These are phyloP conservation scores for Parazoanthus swiftii DNA, from an alignment of 92 coral and sea anemone species.

Conservation along the genomic window DNA sequence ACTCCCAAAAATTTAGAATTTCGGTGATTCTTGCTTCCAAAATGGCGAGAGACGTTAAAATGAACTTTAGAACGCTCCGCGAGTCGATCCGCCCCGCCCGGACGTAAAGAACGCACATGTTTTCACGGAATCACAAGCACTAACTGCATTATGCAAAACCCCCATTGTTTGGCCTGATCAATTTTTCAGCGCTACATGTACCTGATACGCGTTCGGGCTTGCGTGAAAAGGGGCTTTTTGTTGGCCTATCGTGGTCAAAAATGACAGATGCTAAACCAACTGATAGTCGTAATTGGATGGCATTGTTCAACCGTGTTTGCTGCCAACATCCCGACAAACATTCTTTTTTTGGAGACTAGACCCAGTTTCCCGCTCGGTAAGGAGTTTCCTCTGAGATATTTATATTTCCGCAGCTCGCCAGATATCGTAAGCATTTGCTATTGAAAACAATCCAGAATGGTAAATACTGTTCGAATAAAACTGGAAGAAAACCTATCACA, in stretches of 20 bases:
- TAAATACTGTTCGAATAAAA: neutral
- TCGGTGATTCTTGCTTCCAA: slow-evolving; percentile 84
- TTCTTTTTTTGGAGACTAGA: slow-evolving; percentile 52
- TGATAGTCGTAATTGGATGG: slow-evolving; percentile 70
- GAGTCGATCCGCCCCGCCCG: slow-evolving; percentile 93
- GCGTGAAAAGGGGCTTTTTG: slow-evolving; percentile 95
- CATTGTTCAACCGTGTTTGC: slow-evolving; percentile 70
- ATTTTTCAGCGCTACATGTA: slow-evolving; percentile 89
- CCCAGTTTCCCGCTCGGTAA: slow-evolving; percentile 51
- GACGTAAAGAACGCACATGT: slow-evolving; percentile 92
- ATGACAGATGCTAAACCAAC: slow-evolving; percentile 93
- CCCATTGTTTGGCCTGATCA: slow-evolving; percentile 93
- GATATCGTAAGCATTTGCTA: neutral
- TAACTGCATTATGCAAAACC: slow-evolving; percentile 91
- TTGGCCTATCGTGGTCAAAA: slow-evolving; percentile 81
- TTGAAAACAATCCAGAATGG: neutral
- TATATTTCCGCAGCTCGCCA: neutral
- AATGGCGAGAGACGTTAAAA: slow-evolving; percentile 96
- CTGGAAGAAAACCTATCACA: neutral
- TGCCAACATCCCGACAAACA: slow-evolving; percentile 40
- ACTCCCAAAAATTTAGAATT: slow-evolving; percentile 73
- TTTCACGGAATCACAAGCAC: slow-evolving; percentile 80
- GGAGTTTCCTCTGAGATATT: slow-evolving; percentile 41
- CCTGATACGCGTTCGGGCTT: slow-evolving; percentile 81
- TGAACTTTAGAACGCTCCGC: slow-evolving; percentile 75